Percentiles rank a stretch among this genome's conserved stretches.
Evolutionary conservation across 2,113 vertebrate genomes (phyloP).

Genomic region (Pangasianodon hypophthalmus): DNA sequence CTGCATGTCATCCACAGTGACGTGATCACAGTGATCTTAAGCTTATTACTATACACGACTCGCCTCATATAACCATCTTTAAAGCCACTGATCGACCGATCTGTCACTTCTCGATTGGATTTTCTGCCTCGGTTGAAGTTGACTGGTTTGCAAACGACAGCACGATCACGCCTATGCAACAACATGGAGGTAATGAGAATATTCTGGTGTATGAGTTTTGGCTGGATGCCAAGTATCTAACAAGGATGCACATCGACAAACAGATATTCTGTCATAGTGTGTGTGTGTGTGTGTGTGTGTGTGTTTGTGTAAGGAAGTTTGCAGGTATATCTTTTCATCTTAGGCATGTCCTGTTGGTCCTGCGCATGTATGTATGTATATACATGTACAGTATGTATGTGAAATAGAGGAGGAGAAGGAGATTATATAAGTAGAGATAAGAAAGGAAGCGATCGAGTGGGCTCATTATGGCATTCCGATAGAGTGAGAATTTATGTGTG

Average conservation of each 20-base stretch:
- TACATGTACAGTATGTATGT: too few species aligned
- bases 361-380: too few species aligned
- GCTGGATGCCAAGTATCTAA: neutral
- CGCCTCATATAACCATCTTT: neutral
- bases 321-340: too few species aligned
- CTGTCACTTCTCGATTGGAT: neutral
- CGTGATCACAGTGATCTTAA: neutral
- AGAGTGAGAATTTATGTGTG: neutral
- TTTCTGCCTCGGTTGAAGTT: neutral
- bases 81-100: neutral
- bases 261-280: neutral
- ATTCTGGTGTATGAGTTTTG: neutral
- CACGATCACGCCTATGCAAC: neutral
- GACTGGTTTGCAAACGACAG: neutral
- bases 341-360: too few species aligned
- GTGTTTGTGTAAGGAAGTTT: slow-evolving; percentile 1
- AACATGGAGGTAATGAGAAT: neutral
- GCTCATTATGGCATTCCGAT: too few species aligned
- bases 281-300: slow-evolving; percentile 19
- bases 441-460: too few species aligned
- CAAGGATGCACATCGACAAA: neutral
- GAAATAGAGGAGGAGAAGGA: too few species aligned
- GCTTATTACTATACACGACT: neutral
- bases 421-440: too few species aligned
- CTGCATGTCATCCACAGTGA: too few species aligned